Evolutionary conservation across 2,113 vertebrate species (phyloP).

Genomic region (Euleptes europaea): DNA sequence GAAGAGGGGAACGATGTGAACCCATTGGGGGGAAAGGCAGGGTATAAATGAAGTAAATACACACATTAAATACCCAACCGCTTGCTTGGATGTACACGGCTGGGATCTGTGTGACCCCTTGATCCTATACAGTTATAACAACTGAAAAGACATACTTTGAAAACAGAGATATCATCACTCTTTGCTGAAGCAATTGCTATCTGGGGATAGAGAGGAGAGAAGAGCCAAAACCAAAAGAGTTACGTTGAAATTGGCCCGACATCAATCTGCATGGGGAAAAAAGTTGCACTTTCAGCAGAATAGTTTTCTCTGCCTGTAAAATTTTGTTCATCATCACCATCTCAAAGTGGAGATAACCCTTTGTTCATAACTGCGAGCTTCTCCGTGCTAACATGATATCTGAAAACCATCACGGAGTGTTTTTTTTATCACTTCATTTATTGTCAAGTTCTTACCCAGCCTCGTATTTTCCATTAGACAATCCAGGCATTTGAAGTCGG

Average conservation of each 20-base stretch:
- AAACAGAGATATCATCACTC: background rate
- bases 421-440: slow-evolving; percentile 26
- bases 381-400: background rate
- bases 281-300: slow-evolving; percentile 2
- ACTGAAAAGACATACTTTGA: background rate
- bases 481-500: slow-evolving; percentile 19
- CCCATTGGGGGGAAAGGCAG: too few relatives aligned
- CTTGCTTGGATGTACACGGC: background rate
- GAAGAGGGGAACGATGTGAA: too few relatives aligned
- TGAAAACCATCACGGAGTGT: slow-evolving; percentile 1
- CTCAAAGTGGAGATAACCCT: background rate
- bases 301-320: background rate
- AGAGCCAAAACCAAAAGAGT: background rate
- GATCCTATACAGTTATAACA: background rate
- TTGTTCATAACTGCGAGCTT: background rate
- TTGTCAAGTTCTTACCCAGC: slow-evolving; percentile 1
- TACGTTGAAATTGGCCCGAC: background rate
- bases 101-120: background rate
- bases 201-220: background rate
- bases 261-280: slow-evolving; percentile 7
- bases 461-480: slow-evolving; percentile 8
- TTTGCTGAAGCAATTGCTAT: background rate
- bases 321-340: background rate
- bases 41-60: too few relatives aligned
- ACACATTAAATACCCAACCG: too few relatives aligned